Base-by-base conservation (phyloP, 2,113 vertebrate genomes). In the Saguinus midas region DNA sequence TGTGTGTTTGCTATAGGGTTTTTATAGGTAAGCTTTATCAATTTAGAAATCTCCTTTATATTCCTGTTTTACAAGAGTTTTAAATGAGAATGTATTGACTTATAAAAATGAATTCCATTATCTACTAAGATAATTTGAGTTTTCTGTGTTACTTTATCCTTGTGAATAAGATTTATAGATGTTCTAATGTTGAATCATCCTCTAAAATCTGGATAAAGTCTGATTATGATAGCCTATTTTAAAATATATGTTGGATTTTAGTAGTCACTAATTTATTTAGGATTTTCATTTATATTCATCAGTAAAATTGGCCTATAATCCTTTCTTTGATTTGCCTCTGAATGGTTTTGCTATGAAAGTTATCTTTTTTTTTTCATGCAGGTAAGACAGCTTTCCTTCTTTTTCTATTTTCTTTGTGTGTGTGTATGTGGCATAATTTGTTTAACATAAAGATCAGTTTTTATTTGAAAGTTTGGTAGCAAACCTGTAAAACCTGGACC, bases 201-300 rank as follows among this genome's bases (percentile, higher is more conserved):
- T 72, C 27, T 9, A 32, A 81, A 58, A 76, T 66, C 48, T 82
- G 48, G 50, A 37, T 87, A 87, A 78, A 55, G 8, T 92, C 14
- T 66, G 68, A 91, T 68, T 55, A 35, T 83, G 57, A 86, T 81
- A n/a, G 87, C 20, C 37, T 93, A 68, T 86, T 95, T 91, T 32
- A 58, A 92, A 90, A 76, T 87, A 70, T 50, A 45, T 52, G 1
- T 82, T 91, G 66, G 35, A 78, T 89, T 93, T 61, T 96, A 43
- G 57, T 70, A 66, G 57, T 70, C 48, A 76, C n/a, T 88, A 88
- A 91, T 91, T 72, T 87, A 61, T 13, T 78, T 95, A 79, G 11
- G 27, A 45, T 61, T 89, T 58, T 73, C n/a, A 48, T 89, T 70
- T 95, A 58, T 25, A 76, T 78, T 70, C 52, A 2, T 90, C 37